phyloP scores from a whole-genome alignment of 92 coral and sea anemone species.

The Isaurus tuberculatus region DNA sequence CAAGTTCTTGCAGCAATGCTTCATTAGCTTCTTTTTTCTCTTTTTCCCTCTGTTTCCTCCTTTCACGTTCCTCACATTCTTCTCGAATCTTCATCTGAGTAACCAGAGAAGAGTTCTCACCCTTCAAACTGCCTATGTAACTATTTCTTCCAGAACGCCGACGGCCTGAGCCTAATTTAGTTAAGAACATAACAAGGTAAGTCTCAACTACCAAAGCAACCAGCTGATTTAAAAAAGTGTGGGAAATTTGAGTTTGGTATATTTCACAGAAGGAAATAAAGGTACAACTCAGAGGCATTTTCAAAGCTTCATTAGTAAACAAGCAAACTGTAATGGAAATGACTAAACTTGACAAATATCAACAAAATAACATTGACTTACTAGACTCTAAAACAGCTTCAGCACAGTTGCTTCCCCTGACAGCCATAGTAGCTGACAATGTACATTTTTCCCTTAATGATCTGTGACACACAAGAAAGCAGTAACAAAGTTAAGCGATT shows the following conservation, averaged over 20 bases:
- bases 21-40: constrained; percentile 96
- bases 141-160: constrained; percentile 77
- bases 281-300: no score
- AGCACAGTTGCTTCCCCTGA: constrained; percentile 64
- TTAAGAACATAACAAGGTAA: no score
- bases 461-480: constrained; percentile 50
- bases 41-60: constrained; percentile 86
- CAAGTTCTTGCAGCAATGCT: constrained; percentile 88
- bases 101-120: constrained; percentile 84
- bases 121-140: constrained; percentile 76
- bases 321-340: neutral
- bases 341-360: neutral
- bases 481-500: no score
- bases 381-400: constrained; percentile 55
- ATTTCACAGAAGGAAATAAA: no score
- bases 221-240: neutral
- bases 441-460: constrained; percentile 95
- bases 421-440: constrained; percentile 88
- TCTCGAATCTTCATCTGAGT: constrained; percentile 86
- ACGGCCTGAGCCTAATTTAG: constrained; percentile 74
- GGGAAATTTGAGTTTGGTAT: no score
- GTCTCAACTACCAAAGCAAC: neutral
- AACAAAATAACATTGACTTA: neutral
- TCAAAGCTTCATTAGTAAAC: no score
- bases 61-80: constrained; percentile 85